Conservation (phyloP, 2,113 vertebrate genomes). For the Amphiprion percula region DNA sequence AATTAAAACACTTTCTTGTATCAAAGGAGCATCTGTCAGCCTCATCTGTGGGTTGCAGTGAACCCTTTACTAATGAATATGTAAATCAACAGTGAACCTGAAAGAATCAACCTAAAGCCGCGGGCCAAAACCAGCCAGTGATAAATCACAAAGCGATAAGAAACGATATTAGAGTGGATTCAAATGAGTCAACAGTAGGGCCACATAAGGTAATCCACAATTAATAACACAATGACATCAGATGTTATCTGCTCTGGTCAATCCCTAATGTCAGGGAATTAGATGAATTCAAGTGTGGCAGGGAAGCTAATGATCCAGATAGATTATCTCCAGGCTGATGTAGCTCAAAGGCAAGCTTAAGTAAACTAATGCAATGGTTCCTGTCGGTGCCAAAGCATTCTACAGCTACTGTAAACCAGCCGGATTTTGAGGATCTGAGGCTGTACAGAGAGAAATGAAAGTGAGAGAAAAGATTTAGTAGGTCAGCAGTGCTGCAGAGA, state of each 20-base stretch:
- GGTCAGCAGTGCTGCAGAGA: slow-evolving; percentile 21
- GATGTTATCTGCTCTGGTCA: slow-evolving; percentile 64
- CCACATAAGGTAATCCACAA: slow-evolving; percentile 65
- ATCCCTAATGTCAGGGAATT: slow-evolving; percentile 63
- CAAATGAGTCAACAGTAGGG: slow-evolving; percentile 61
- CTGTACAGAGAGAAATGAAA: slow-evolving; percentile 19
- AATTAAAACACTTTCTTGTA: slow-evolving; percentile 69
- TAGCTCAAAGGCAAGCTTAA: slow-evolving; percentile 47
- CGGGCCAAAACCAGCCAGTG: slow-evolving; percentile 54
- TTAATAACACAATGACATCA: slow-evolving; percentile 68
- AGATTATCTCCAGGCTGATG: slow-evolving; percentile 63
- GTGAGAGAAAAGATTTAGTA: slow-evolving; percentile 36
- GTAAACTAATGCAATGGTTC: slow-evolving; percentile 41
- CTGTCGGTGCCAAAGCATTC: slow-evolving; percentile 49
- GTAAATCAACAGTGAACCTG: slow-evolving; percentile 64
- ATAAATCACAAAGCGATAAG: slow-evolving; percentile 70
- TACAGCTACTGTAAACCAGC: slow-evolving; percentile 34
- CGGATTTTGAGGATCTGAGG: slow-evolving; percentile 42
- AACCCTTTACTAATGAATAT: slow-evolving; percentile 72
- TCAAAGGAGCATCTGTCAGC: slow-evolving; percentile 69
- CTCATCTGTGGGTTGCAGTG: slow-evolving; percentile 59
- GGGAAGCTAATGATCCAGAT: slow-evolving; percentile 66
- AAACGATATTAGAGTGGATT: slow-evolving; percentile 53
- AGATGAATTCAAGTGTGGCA: slow-evolving; percentile 68
- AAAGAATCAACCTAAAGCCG: slow-evolving; percentile 58